A percentile compares a stretch with the other conserved stretches of the same genome.
Evolutionary conservation across 2,888 invertebrate species (phyloP).

Genomic region (Dicyrtomina minuta): DNA sequence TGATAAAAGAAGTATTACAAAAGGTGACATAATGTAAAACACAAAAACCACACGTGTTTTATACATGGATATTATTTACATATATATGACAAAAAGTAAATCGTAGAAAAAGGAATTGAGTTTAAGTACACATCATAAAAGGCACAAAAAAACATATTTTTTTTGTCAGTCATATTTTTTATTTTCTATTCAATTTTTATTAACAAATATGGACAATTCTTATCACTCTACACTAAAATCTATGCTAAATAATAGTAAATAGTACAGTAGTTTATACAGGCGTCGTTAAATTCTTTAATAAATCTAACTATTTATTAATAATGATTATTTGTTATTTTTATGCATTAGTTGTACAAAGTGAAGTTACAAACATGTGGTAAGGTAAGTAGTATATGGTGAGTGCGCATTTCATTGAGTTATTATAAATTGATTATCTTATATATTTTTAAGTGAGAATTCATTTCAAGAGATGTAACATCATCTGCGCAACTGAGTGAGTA

Average conservation of each 20-base stretch:
- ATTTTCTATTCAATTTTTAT: conserved; percentile 22
- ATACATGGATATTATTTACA: too few relatives aligned
- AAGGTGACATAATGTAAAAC: too few relatives aligned
- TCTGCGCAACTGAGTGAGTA: too few relatives aligned
- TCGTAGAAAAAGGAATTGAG: too few relatives aligned
- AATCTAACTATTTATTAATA: not conserved
- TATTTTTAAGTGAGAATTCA: too few relatives aligned
- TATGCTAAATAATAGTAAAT: conserved; percentile 6
- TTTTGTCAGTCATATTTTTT: conserved; percentile 26
- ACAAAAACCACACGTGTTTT: too few relatives aligned
- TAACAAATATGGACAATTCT: conserved; percentile 11
- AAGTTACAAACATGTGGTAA: conserved; percentile 19
- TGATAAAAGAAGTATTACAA: too few relatives aligned
- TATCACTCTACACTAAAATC: not conserved
- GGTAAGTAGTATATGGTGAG: conserved; percentile 9
- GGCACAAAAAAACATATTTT: not conserved
- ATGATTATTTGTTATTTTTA: conserved; percentile 26
- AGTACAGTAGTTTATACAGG: conserved; percentile 3
- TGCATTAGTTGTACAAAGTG: conserved; percentile 39
- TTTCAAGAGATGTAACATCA: too few relatives aligned
- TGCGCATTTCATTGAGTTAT: not conserved
- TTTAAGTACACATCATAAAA: too few relatives aligned
- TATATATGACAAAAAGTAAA: too few relatives aligned
- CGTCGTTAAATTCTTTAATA: not conserved
- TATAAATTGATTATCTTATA: not conserved